Evolutionary conservation across 2,888 invertebrate species (phyloP), one percentile per base, ranked within the genome.

Genomic region (Pterostichus madidus): DNA sequence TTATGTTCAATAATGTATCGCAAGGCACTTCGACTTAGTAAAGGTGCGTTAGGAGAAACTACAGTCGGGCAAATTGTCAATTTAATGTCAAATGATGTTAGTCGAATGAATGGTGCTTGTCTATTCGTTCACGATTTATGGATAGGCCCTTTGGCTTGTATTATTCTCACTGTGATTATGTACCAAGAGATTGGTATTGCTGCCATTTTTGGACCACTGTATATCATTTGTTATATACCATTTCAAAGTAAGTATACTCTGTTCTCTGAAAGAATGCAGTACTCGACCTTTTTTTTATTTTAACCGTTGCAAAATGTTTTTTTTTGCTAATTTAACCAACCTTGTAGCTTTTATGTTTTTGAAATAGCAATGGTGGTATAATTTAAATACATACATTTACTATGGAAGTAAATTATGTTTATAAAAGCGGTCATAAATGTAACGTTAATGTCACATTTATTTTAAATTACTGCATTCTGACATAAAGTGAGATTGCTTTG

Each of bases 41-140:
- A 94, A 88, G 93, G 93, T 0, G 94, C 96, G 0, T 87, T 97
- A 84, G 94, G 94, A 1, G 93, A 95, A 87, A 96, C 96, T 7
- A 96, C 96, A 1, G 91, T 92, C 44, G 94, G 94, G 3, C 94
- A 94, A 88, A 92, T 94, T 84, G 97, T 98, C 39, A 98, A 98
- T 89, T 92, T 99, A n/a, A 91, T 99, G 83, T 97, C 98, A 0
- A 99, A 98, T 88, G 99, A 99, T 89, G 97, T 99, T 15, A 24
- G 39, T 52, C 46, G 83, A 64, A 68, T 83, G 77, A 68, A 83
- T 68, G 53, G 52, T 8, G 64, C 77, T 11, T 52, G 64, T 10
- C 44, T 77, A n/a, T 83, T 64, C 13, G 11, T 61, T 8, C 83
- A 83, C 17, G 76, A 83, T 52, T 17, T 83, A 31, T 97, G 97